Conservation (phyloP, 2,113 vertebrate genomes). For the Cathartes aura region DNA sequence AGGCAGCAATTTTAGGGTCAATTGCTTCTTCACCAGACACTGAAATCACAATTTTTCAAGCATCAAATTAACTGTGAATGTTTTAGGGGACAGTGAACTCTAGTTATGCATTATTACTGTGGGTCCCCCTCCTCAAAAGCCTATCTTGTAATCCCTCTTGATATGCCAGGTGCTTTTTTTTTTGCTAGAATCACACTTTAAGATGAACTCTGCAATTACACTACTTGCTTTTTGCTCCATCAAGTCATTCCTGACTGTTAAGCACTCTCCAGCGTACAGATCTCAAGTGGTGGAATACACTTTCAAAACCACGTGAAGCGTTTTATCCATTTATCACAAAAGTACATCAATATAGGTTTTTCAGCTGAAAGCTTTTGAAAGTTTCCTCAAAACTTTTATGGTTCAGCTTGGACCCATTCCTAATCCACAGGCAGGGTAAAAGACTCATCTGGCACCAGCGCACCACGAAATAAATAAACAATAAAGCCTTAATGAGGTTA, state of each 20-base stretch:
- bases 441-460: not conserved
- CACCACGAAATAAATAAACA: not conserved
- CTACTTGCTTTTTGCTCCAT: not conserved
- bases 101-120: not conserved
- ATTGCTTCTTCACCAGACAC: slow-evolving; percentile 43
- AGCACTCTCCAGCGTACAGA: not conserved
- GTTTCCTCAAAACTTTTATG: slow-evolving; percentile 17
- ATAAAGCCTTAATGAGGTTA: not conserved
- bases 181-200: not conserved
- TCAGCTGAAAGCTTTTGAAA: slow-evolving; percentile 34
- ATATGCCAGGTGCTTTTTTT: not conserved
- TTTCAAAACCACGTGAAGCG: not conserved
- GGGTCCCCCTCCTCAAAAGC: not conserved
- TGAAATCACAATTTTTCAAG: slow-evolving; percentile 56
- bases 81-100: not conserved
- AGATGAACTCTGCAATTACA: not conserved
- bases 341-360: slow-evolving; percentile 6
- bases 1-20: slow-evolving; percentile 68
- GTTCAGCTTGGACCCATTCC: slow-evolving; percentile 10
- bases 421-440: not conserved
- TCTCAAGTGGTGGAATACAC: not conserved
- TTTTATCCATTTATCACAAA: not conserved
- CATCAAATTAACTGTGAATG: slow-evolving; percentile 22
- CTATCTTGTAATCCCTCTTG: not conserved
- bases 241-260: not conserved